phyloP scores from a whole-genome alignment of 1,140 invertebrate genomes.

The Cydia strobilella region DNA sequence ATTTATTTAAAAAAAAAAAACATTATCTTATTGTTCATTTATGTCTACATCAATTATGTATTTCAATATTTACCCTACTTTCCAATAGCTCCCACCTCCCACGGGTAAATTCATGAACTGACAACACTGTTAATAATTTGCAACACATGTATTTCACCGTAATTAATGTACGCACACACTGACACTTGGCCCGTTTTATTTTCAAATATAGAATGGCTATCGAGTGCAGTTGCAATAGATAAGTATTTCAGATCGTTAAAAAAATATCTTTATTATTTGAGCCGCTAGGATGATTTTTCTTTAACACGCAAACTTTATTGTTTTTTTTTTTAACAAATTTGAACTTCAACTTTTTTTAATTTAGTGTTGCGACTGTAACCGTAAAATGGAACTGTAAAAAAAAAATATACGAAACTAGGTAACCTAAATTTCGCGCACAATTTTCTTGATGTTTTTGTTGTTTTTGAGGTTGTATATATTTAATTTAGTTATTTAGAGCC shows the following conservation, averaged over 20 bases:
- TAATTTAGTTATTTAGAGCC: constrained; percentile 36
- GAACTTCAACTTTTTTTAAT: constrained; percentile 8
- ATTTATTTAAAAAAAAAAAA: too few relatives aligned
- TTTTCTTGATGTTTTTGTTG: constrained; percentile 22
- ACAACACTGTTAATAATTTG: constrained; percentile 38
- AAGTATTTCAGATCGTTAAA: background rate
- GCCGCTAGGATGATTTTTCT: background rate
- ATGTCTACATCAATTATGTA: background rate
- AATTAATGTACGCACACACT: constrained; percentile 32
- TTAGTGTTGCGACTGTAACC: background rate
- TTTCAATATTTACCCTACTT: constrained; percentile 1
- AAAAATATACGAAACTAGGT: constrained; percentile 5
- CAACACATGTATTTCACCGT: constrained; percentile 39
- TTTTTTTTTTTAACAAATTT: background rate
- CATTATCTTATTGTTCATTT: background rate
- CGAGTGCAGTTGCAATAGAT: constrained; percentile 26
- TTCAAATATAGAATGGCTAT: constrained; percentile 30
- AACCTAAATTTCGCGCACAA: constrained; percentile 22
- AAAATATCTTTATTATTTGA: constrained; percentile 11
- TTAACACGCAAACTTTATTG: background rate
- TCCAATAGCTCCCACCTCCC: background rate
- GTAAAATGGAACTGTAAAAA: background rate
- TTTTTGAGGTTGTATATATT: constrained; percentile 10
- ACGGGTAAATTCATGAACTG: constrained; percentile 14
- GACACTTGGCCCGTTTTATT: constrained; percentile 27